Evolutionary conservation across 1,140 invertebrate genomes (phyloP).

Genomic region (Hylyphantes graminicola): DNA sequence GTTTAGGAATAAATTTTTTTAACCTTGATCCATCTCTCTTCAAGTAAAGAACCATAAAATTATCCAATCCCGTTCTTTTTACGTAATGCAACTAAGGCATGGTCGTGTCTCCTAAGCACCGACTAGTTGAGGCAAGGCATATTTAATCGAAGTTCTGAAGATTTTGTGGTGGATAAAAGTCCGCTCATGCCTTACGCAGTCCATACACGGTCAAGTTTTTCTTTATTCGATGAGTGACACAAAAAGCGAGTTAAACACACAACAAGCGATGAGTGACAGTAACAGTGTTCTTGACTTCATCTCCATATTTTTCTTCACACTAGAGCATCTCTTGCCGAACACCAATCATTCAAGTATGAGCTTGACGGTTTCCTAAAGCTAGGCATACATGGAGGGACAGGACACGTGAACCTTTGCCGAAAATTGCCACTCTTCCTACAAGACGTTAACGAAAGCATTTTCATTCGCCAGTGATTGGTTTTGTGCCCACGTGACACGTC

Average conservation of each 20-base stretch:
- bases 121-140: slow-evolving; percentile 58
- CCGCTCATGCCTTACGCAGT: neutral
- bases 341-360: no score
- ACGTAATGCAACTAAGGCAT: slow-evolving; percentile 43
- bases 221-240: neutral
- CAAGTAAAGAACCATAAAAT: neutral
- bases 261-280: slow-evolving; percentile 34
- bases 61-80: neutral
- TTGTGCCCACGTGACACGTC: no score
- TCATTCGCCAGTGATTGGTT: no score
- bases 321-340: no score
- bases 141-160: slow-evolving; percentile 8
- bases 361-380: no score
- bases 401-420: no score
- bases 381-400: no score
- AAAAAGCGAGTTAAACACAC: slow-evolving; percentile 39
- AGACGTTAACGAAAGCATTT: no score
- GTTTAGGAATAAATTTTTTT: no score
- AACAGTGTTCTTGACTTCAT: neutral
- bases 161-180: slow-evolving; percentile 19
- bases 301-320: neutral
- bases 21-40: no score
- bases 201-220: slow-evolving; percentile 22
- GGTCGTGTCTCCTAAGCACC: slow-evolving; percentile 53
- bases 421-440: no score